Base-by-base conservation (phyloP, 35 echinoderm and acorn worm species). In the Patiria miniata region DNA sequence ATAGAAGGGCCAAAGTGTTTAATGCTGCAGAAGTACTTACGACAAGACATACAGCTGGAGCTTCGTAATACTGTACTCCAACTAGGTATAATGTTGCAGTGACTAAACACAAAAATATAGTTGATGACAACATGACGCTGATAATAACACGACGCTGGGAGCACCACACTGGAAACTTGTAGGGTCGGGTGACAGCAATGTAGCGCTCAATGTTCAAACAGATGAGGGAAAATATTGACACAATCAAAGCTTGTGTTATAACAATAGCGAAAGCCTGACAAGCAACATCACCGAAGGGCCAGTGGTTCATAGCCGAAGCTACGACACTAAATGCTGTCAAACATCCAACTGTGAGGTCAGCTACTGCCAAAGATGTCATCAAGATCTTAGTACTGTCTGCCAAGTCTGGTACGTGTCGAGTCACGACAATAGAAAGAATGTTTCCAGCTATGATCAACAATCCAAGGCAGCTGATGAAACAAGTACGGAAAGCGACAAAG, bases 141-240 rank as follows among this genome's bases (percentile, higher is more conserved):
- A 30, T 23, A 16, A 73, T 73, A 34, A 7, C 34, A 23, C 26
- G 65, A 1, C 65, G 23, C 29, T 23, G 21, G 3, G 65, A 73
- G n/a, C 65, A 73, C 65, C 65, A 73, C 10, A 73, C 65, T 7
- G 65, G 65, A 73, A 73, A 73, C 65, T 73, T 73, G 34, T 36
- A 73, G 65, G 65, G 65, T 2, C 65, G 65, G 29, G 65, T 73
- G 65, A 73, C 29, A 9, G 65, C 65, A 36, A 73, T 73, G 65
- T 73, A 73, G 14, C 65, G 65, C 8, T 73, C 65, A 73, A 73
- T 30, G 26, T 73, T 73, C 26, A 73, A 73, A 73, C 26, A 28
- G 65, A 73, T 73, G 34, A 73, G 8, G 2, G 65, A 73, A 36
- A 23, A 14, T 7, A 73, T 36, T 73, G 65, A 73, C 21, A 73